Conservation (phyloP, 2,113 vertebrate genomes). For the Pangasianodon hypophthalmus region DNA sequence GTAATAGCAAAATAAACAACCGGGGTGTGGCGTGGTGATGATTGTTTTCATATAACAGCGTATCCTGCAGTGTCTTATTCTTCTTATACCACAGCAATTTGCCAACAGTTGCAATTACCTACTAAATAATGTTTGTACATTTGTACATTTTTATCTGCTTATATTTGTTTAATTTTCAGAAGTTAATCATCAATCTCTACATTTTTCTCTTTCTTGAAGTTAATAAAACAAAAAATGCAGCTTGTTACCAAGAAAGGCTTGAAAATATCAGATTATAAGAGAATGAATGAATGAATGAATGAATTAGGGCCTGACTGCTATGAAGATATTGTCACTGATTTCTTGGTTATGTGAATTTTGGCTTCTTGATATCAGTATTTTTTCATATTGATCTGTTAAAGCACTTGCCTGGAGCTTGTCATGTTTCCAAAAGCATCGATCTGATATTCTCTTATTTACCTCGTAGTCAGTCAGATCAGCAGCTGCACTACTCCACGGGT, state of each 20-base stretch:
- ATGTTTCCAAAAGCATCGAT: not conserved
- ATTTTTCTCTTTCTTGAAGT: not conserved
- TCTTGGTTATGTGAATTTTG: not conserved
- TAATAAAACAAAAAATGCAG: not conserved
- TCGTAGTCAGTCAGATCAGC: conserved; percentile 81
- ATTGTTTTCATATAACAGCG: not conserved
- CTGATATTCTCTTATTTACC: not conserved
- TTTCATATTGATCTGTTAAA: not conserved
- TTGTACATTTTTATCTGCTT: not conserved
- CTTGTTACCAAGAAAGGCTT: not conserved
- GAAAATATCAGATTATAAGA: not conserved
- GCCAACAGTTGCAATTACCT: not conserved
- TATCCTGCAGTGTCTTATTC: not conserved
- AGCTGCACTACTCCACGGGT: conserved; percentile 76
- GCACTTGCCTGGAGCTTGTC: not conserved
- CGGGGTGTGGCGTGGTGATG: not conserved
- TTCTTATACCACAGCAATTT: too few species aligned
- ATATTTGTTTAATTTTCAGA: not conserved
- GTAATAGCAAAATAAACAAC: not conserved
- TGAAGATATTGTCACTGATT: too few species aligned
- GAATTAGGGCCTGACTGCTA: too few species aligned
- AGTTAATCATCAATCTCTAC: not conserved
- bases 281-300: too few species aligned
- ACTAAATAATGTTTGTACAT: too few species aligned
- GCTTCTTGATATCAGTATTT: not conserved